Evolutionary conservation across 1,140 invertebrate genomes (phyloP), one percentile per base, ranked within the genome.

Genomic region (Octopus bimaculoides): DNA sequence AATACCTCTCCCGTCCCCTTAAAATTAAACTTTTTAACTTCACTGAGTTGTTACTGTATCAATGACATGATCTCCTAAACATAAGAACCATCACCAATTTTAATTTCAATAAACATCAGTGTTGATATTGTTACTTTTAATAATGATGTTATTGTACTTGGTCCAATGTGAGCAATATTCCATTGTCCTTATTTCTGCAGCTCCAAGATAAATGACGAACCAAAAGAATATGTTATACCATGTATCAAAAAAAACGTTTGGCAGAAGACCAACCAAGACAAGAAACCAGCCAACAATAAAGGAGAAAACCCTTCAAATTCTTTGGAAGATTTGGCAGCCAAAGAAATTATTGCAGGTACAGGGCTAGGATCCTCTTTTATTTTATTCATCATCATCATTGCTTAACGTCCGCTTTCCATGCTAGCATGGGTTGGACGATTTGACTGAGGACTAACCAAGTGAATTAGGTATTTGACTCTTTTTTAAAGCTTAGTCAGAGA

Each of bases 191-290:
- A 41, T 41, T 41, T 41, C 26, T 41, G 26, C 26, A 41, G 26
- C 26, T 41, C 26, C 26, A 83, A 76, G 85, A 86, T 54, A 85
- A 87, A 2, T 41, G 66, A 71, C 1, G 66, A 14, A 71, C 66
- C 66, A 55, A 86, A 89, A 81, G 88, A 89, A 75, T 85, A 89
- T 73, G 86, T 91, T 0, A 91, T 92, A 52, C 91, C 91, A 17
- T 82, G 90, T 10, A 91, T 92, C n/a, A 85, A 85, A 75, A 87
- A 85, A 79, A 87, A 84, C 75, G 81, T 83, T 41, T 85, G 85
- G 88, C 82, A 85, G 73, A 81, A 78, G 77, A 73, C 75, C 26
- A 78, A 77, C 75, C 55, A 80, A 61, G 80, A 81, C 81, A 77
- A 66, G 53, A 75, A 76, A 41, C 52, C 52, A 26, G 14, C 41